Evolutionary conservation across 1,140 invertebrate species (phyloP), one percentile per base, ranked within the genome.

Genomic region (Pentalonia nigronervosa): DNA sequence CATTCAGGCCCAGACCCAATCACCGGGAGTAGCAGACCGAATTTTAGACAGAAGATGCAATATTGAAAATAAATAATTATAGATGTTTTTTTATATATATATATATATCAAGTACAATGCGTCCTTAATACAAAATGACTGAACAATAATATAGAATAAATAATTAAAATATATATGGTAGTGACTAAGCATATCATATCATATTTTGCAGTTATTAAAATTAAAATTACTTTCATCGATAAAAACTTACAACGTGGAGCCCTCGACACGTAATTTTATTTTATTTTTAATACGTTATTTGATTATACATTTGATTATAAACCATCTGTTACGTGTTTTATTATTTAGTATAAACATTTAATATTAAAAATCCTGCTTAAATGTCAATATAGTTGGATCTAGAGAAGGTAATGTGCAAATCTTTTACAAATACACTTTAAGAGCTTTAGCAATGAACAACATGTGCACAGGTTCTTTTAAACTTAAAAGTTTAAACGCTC

Each of bases 11-110:
- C 30, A 17, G 30, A n/a, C 0, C 30, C 14, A 30, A 76, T 76
- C 14, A 2, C 8, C 60, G 17, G 30, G 14, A 6, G 30, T 0
- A 7, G 4, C 30, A 17, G 6, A n/a, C n/a, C 0, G 14, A n/a
- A n/a, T 67, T 67, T 56, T 56, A 25, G 7, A 2, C 7, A 56
- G 7, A 56, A 25, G 23, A 56, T 0, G 1, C 7, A 20, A 8
- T 25, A 14, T 50, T 30, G 30, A 67, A n/a, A 67, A 67, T 67
- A 4, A 11, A 25, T 30, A 30, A 30, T 60, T 30, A 67, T 14
- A 9, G 30, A 9, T 67, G 30, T 67, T n/a, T 67, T n/a, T n/a
- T n/a, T n/a, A n/a, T n/a, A n/a, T 14, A n/a, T 67, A 30, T 67
- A 4, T n/a, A 11, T 60, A 30, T 30, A 30, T 60, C 9, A 60